Conservation (phyloP, 2,113 vertebrate genomes). For the human region DNA sequence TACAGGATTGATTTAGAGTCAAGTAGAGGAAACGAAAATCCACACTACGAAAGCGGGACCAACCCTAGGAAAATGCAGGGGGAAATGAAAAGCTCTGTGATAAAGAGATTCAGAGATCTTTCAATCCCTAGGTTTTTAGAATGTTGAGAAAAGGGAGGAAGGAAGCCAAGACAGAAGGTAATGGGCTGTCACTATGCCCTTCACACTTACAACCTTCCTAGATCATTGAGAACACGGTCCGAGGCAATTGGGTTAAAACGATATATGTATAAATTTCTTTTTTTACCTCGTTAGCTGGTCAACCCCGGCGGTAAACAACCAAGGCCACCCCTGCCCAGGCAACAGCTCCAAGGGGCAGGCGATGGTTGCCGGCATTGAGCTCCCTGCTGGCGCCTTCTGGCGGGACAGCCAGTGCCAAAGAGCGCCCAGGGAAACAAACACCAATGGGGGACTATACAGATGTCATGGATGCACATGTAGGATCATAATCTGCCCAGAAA, state of each 20-base stretch:
- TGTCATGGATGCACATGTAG: not conserved
- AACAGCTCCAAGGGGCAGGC: not conserved
- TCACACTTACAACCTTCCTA: not conserved
- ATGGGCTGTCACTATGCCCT: not conserved
- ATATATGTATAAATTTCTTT: not conserved
- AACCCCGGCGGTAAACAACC: not conserved
- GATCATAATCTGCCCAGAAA: not conserved
- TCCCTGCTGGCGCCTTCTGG: conserved; percentile 52
- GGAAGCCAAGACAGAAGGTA: not conserved
- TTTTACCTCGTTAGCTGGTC: not conserved
- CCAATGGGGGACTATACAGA: not conserved
- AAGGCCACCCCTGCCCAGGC: not conserved
- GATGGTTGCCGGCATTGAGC: conserved; percentile 33
- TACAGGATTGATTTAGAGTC: not conserved
- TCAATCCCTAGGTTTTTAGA: not conserved
- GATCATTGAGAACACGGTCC: not conserved
- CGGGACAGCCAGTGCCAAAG: conserved; percentile 33
- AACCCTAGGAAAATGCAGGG: not conserved
- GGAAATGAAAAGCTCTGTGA: not conserved
- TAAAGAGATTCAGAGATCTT: not conserved
- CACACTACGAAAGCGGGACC: not conserved
- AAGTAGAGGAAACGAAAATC: conserved; percentile 17
- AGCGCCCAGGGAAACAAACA: conserved; percentile 18
- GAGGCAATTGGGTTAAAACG: not conserved
- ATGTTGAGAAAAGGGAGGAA: not conserved